phyloP scores from a whole-genome alignment of 2,797 vertebrate species.

The Dromococcyx pavoninus region DNA sequence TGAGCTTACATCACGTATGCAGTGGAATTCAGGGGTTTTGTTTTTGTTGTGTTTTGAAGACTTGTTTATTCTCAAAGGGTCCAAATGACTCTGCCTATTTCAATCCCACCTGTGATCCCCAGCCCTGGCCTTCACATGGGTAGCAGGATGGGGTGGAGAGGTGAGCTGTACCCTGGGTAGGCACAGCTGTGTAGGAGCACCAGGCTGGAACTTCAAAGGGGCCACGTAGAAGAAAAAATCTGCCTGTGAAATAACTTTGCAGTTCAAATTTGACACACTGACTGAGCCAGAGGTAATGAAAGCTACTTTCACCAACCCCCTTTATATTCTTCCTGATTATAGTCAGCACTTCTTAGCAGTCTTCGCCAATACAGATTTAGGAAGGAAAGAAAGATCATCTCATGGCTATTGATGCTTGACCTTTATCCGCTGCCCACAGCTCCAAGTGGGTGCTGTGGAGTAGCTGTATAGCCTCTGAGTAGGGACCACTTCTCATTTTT shows the following conservation, averaged over 20 bases:
- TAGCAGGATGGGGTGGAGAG: background rate
- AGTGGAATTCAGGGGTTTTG: background rate
- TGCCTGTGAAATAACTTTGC: background rate
- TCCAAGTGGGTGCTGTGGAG: constrained; percentile 27
- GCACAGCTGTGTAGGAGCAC: background rate
- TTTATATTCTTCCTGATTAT: background rate
- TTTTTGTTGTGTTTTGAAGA: background rate
- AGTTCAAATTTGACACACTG: background rate
- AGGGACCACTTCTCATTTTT: constrained; percentile 47
- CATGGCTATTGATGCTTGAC: background rate
- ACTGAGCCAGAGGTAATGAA: background rate
- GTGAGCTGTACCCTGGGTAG: background rate
- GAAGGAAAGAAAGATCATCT: background rate
- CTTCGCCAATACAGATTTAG: background rate
- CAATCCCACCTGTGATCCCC: background rate
- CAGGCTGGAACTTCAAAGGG: background rate
- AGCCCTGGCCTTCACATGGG: background rate
- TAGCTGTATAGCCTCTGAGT: background rate
- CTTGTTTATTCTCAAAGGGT: background rate
- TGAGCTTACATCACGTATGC: background rate
- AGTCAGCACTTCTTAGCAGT: background rate
- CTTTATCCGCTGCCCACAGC: background rate
- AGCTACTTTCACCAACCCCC: background rate
- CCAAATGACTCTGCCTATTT: background rate
- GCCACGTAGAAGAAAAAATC: background rate